Evolutionary conservation across 2,888 invertebrate genomes (phyloP).

Genomic region (Nomada hirtipes): DNA sequence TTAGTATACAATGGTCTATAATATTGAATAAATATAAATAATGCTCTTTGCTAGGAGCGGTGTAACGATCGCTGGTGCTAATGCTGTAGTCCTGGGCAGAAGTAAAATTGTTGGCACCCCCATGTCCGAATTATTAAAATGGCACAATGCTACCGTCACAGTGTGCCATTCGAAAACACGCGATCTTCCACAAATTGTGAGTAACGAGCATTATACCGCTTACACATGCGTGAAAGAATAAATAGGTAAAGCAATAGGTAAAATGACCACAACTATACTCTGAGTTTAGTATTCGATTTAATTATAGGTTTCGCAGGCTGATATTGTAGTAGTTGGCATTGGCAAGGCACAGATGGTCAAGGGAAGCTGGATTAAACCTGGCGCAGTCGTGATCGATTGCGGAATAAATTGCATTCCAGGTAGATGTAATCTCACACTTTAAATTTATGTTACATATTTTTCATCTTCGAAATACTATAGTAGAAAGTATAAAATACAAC

Average conservation of each 20-base stretch:
- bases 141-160: conserved; percentile 98
- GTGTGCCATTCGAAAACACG: conserved; percentile 98
- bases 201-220: neutral
- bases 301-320: conserved; percentile 90
- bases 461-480: no score
- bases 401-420: conserved; percentile 97
- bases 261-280: neutral
- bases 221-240: neutral
- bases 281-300: conserved; percentile 24
- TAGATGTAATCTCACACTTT: conserved; percentile 79
- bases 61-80: conserved; percentile 91
- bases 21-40: no score
- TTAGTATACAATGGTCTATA: neutral
- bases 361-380: conserved; percentile 98
- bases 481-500: neutral
- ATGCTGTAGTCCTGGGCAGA: conserved; percentile 97
- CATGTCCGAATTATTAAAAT: conserved; percentile 96
- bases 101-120: conserved; percentile 99
- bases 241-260: neutral
- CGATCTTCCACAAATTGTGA: conserved; percentile 89
- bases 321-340: conserved; percentile 98
- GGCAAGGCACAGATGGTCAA: conserved; percentile 96
- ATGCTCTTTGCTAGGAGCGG: conserved; percentile 86
- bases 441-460: neutral
- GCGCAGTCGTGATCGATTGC: conserved; percentile 99